Conservation (phyloP, 1,140 invertebrate genomes). For the Macrobrachium rosenbergii region DNA sequence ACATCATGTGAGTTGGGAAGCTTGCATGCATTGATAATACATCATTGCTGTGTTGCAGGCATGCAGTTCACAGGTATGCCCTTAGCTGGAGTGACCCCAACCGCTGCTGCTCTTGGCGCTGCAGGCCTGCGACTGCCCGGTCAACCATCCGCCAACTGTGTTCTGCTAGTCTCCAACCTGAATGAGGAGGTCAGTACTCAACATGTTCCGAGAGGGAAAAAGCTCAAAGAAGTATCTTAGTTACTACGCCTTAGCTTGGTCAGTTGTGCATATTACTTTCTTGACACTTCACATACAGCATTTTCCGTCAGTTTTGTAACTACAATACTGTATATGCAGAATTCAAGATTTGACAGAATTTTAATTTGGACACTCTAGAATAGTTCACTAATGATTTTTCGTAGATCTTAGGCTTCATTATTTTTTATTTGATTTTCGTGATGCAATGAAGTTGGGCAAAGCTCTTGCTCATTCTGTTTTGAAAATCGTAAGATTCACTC, state of each 20-base stretch:
- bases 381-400: too few relatives aligned
- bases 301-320: conserved; percentile 25
- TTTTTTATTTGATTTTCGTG: too few relatives aligned
- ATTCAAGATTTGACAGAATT: conserved; percentile 6
- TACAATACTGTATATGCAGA: not conserved
- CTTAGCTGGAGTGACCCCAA: conserved; percentile 77
- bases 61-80: conserved; percentile 70
- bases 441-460: too few relatives aligned
- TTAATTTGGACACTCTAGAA: too few relatives aligned
- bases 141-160: conserved; percentile 77
- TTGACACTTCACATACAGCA: conserved; percentile 15
- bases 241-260: conserved; percentile 42
- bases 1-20: too few relatives aligned
- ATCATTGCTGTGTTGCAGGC: conserved; percentile 57
- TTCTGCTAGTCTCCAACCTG: conserved; percentile 89
- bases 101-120: conserved; percentile 73
- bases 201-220: not conserved
- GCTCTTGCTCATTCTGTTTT: too few relatives aligned
- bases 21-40: conserved; percentile 12
- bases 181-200: conserved; percentile 87
- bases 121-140: conserved; percentile 69
- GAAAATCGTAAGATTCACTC: too few relatives aligned
- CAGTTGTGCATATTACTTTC: conserved; percentile 52
- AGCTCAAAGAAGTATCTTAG: conserved; percentile 4
- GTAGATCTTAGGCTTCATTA: too few relatives aligned